These are phyloP conservation scores for Xiphophorus couchianus DNA, from an alignment of 2,113 vertebrate species.

Conservation along the genomic window DNA sequence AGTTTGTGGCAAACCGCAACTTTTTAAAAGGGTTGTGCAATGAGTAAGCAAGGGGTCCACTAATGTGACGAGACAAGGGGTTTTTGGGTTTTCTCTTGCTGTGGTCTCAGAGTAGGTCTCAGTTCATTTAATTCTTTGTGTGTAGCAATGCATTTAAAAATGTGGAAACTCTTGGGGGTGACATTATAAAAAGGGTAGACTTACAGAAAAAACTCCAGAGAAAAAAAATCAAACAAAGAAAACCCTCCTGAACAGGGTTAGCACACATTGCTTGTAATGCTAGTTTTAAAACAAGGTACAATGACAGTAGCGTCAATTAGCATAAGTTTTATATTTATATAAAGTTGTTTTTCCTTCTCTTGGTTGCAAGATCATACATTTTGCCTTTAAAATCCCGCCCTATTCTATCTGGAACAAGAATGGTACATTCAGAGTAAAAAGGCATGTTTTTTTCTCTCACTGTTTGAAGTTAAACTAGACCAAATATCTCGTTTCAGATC, in stretches of 20 bases:
- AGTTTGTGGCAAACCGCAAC: slow-evolving; percentile 38
- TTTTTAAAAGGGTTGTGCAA: slow-evolving; percentile 26
- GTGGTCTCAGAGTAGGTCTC: slow-evolving; percentile 28
- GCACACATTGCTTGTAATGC: background rate
- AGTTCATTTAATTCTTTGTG: slow-evolving; percentile 10
- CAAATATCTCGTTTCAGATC: too few relatives aligned
- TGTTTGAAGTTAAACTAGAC: too few relatives aligned
- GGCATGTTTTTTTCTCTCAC: too few relatives aligned
- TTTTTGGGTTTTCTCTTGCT: slow-evolving; percentile 41
- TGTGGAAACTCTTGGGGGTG: slow-evolving; percentile 14
- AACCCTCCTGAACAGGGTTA: background rate
- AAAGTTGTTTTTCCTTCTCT: background rate
- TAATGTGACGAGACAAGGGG: slow-evolving; percentile 49
- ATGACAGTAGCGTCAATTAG: background rate
- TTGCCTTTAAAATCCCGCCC: background rate
- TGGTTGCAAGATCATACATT: background rate
- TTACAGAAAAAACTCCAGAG: slow-evolving; percentile 2
- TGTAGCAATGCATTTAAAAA: slow-evolving; percentile 7
- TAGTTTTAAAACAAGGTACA: background rate
- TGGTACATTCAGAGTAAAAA: too few relatives aligned
- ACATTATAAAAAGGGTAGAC: slow-evolving; percentile 5
- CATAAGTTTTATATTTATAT: background rate
- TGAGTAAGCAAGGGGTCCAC: slow-evolving; percentile 33
- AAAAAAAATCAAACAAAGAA: background rate
- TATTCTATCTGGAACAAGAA: too few relatives aligned